Base-by-base conservation (phyloP, 2,113 vertebrate species). In the Peromyscus leucopus region DNA sequence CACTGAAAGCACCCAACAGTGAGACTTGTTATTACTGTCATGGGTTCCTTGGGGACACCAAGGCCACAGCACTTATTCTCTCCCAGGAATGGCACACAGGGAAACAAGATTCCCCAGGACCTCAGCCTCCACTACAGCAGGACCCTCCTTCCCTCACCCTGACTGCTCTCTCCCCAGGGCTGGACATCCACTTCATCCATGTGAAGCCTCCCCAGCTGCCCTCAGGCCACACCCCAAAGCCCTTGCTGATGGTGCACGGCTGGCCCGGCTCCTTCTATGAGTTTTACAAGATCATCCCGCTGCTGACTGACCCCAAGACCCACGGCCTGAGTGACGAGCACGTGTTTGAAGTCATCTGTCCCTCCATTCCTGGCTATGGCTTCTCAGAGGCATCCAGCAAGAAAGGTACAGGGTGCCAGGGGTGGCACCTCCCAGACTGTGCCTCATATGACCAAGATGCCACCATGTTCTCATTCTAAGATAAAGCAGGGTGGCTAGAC, bases 251-350 rank as follows among this genome's bases (percentile, higher is more conserved):
- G 98, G 98, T 99, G 31, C 99, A 99, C 2, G 99, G 99, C 76
- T 99, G 99, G 99, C 99, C 99, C 0, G 99, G 99, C 55, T 99
- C 98, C 5, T 98, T 99, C 96, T 99, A 97, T 0, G 99, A 99
- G 97, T 99, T 99, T 36, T 99, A 99, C 97, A 99, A 98, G 89
- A 98, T 99, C 17, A 98, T 99, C 69, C 99, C 99, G 0, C 95
- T 99, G 48, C 98, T 99, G 95, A 99, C 97, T 0, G 98, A 99
- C 65, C 98, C 99, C 24, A 96, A 84, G 59, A 98, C 79, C 94
- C 98, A 99, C 0, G 97, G 98, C 67, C 97, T 99, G 69, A 89
- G 97, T 0, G 95, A 97, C 0, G 96, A 99, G 59, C 98, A 98
- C 0, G 0, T 98, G 76, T 99, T 99, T 90, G 98, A 99, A 96